A percentile compares a stretch with the other conserved stretches of the same genome.
These are phyloP conservation scores for Corythornis vintsioides DNA, from an alignment of 2,113 vertebrate genomes.

Conservation along the genomic window DNA sequence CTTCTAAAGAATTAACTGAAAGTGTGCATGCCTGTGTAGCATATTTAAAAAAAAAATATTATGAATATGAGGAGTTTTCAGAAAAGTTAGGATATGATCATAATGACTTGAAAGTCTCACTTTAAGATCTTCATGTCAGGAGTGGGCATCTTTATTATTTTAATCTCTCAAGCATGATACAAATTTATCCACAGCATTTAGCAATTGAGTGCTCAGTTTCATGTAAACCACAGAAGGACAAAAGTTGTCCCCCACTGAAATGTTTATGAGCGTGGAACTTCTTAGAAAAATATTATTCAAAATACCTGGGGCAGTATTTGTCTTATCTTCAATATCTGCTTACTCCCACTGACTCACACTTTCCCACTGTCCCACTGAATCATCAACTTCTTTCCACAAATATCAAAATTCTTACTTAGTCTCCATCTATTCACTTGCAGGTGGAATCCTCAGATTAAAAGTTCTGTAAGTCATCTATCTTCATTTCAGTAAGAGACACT, in stretches of 20 bases:
- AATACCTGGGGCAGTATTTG: neutral
- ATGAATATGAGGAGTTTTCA: neutral
- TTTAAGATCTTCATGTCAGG: neutral
- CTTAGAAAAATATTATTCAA: neutral
- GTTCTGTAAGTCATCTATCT: neutral
- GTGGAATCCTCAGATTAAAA: neutral
- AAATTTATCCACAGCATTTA: neutral
- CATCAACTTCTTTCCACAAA: neutral
- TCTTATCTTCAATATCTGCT: neutral
- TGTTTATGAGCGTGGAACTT: neutral
- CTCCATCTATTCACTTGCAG: neutral
- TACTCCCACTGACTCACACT: neutral
- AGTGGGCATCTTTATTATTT: neutral
- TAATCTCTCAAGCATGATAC: neutral
- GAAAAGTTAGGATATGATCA: neutral
- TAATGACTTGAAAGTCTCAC: neutral
- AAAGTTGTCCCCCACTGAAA: accelerated
- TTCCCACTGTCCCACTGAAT: neutral
- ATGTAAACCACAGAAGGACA: neutral
- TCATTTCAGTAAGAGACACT: neutral
- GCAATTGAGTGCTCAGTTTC: neutral
- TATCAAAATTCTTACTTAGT: neutral
- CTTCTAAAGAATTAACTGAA: neutral
- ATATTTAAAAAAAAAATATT: neutral
- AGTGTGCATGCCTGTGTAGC: neutral